Percentiles rank a stretch among this genome's conserved stretches.
Evolutionary conservation across 2,797 vertebrate genomes (phyloP).

Genomic region (Sorex maritimensis): DNA sequence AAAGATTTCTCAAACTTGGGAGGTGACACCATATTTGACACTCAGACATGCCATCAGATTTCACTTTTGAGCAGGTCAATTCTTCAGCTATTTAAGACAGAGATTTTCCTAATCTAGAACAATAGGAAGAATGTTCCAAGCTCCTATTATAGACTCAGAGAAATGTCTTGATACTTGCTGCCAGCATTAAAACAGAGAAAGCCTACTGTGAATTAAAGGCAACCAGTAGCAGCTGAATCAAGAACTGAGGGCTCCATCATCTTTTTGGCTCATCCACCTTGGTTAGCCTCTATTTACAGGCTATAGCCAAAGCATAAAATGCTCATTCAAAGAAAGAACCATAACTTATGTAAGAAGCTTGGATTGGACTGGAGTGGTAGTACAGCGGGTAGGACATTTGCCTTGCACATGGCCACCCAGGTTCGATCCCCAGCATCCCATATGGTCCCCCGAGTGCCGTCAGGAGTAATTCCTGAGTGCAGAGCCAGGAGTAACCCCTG

Average conservation of each 20-base stretch:
- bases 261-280: background rate
- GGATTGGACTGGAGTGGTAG: too few species aligned
- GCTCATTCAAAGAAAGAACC: background rate
- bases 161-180: background rate
- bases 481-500: too few species aligned
- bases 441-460: too few species aligned
- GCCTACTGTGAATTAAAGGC: background rate
- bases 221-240: background rate
- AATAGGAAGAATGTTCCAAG: background rate
- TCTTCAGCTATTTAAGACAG: background rate
- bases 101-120: constrained; percentile 19
- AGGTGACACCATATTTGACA: background rate
- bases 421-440: too few species aligned
- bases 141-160: background rate
- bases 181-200: background rate
- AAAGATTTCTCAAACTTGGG: constrained; percentile 39
- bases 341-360: background rate
- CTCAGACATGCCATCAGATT: constrained; percentile 21
- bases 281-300: background rate
- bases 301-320: background rate
- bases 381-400: too few species aligned
- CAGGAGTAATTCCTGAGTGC: too few species aligned
- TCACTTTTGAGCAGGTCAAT: background rate
- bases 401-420: too few species aligned
- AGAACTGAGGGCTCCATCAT: background rate